These are phyloP conservation scores for Hyla sarda DNA, from an alignment of 2,113 vertebrate genomes.

Conservation along the genomic window DNA sequence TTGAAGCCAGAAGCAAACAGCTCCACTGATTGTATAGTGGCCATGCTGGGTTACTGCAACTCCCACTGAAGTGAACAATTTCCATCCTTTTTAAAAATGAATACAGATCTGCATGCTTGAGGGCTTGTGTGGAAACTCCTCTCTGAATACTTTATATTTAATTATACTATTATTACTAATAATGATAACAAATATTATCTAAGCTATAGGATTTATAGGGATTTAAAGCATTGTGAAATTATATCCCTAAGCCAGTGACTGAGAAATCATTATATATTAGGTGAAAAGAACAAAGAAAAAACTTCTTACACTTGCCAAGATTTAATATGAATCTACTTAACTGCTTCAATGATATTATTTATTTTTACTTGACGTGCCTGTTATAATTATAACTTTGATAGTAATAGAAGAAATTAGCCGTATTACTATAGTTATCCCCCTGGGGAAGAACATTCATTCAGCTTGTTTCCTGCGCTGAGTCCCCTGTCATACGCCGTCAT, in stretches of 20 bases:
- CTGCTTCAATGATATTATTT: neutral
- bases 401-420: neutral
- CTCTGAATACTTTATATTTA: neutral
- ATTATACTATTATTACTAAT: neutral
- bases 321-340: neutral
- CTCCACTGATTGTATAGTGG: too few species aligned
- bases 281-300: neutral
- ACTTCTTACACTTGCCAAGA: neutral
- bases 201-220: neutral
- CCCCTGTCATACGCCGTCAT: conserved; percentile 45
- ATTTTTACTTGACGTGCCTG: neutral
- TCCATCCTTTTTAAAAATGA: too few species aligned
- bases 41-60: too few species aligned
- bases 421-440: neutral
- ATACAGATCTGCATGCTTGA: neutral
- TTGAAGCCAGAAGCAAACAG: too few species aligned
- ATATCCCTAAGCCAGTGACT: neutral
- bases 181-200: neutral
- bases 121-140: neutral
- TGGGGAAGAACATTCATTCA: conserved; percentile 38
- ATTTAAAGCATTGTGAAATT: neutral
- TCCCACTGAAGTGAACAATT: too few species aligned
- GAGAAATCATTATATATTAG: neutral
- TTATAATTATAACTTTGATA: conserved; percentile 22
- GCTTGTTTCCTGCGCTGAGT: neutral